Percentiles rank a stretch among this genome's conserved stretches.
These are phyloP conservation scores for Melieria crassipennis DNA, from an alignment of 2,888 invertebrate species.

Conservation along the genomic window DNA sequence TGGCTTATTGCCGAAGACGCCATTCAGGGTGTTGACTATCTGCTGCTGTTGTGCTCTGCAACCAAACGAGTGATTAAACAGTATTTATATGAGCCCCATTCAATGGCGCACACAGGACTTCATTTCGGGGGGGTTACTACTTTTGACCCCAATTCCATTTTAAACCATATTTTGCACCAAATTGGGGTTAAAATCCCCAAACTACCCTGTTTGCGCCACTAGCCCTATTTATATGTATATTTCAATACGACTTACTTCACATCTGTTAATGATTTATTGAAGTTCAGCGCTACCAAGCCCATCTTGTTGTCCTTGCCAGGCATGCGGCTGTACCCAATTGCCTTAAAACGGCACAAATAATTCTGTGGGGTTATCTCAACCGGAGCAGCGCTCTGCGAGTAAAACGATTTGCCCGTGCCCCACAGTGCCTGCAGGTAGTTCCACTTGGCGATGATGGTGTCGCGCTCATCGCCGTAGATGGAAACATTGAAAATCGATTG, in stretches of 20 bases:
- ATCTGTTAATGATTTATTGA: conserved; percentile 84
- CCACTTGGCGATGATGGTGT: conserved; percentile 92
- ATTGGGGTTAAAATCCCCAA: too few relatives aligned
- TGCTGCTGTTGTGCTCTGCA: conserved; percentile 76
- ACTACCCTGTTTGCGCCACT: too few relatives aligned
- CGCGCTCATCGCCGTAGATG: conserved; percentile 94
- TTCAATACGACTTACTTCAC: conserved; percentile 73
- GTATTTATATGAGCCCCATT: neutral
- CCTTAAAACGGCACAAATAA: conserved; percentile 92
- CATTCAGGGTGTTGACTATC: conserved; percentile 73
- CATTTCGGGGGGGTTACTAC: neutral
- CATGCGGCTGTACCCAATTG: conserved; percentile 90
- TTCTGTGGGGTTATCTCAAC: conserved; percentile 89
- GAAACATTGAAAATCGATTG: conserved; percentile 81
- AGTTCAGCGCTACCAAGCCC: conserved; percentile 86
- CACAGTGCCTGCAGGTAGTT: conserved; percentile 84
- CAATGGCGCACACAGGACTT: neutral
- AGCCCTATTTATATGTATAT: too few relatives aligned
- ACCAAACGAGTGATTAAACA: neutral
- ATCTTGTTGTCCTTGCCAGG: conserved; percentile 90
- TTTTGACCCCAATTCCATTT: neutral
- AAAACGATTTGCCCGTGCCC: conserved; percentile 78
- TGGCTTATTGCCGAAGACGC: conserved; percentile 84
- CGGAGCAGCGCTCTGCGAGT: conserved; percentile 76
- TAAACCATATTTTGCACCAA: neutral